Evolutionary conservation across 2,888 invertebrate genomes (phyloP), one percentile per base, ranked within the genome.

Genomic region (Synanthedon myopaeformis): DNA sequence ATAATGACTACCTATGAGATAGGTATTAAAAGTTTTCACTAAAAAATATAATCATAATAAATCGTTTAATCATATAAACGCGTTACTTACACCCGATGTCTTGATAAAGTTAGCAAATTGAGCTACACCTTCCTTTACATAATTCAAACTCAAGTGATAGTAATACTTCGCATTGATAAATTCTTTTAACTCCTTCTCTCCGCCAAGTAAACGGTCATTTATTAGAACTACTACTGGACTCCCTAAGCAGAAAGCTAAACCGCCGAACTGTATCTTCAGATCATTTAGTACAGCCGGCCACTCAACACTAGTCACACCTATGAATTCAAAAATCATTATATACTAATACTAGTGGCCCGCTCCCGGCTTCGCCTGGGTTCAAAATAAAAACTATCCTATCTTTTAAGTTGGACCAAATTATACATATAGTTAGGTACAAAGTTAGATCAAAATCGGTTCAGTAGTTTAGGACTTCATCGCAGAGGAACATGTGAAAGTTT

Each of bases 141-240:
- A 90, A 70, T 90, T 77, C 54, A 81, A 61, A 23, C 65, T 68
- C 42, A 89, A 56, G 55, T 80, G 64, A 56, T 89, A 85, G 51
- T 69, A 66, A 59, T 87, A 90, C 65, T 76, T 84, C 8, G 78
- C 61, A 55, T 82, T 72, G 11, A 91, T 66, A 42, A 84, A 71
- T 13, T 77, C 67, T 49, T 78, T 70, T 19, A 91, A 68, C 54
- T 89, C 89, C 1, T 74, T 66, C 52, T 88, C 86, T 49, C 89
- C 89, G 0, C 91, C 91, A 41, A 91, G 65, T 57, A 86, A 85
- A 53, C 79, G 67, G 8, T 79, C 82, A 58, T 91, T 79, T 2
- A 79, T 59, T 57, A 90, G 78, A 1, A 91, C 81, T 4, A 82
- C 88, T 0, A 89, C 89, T 51, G 78, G 74, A 45, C 77, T 79